Percentiles rank a stretch among this genome's conserved stretches.
Conservation (phyloP, 2,797 vertebrate species). For the Falco rusticolus region DNA sequence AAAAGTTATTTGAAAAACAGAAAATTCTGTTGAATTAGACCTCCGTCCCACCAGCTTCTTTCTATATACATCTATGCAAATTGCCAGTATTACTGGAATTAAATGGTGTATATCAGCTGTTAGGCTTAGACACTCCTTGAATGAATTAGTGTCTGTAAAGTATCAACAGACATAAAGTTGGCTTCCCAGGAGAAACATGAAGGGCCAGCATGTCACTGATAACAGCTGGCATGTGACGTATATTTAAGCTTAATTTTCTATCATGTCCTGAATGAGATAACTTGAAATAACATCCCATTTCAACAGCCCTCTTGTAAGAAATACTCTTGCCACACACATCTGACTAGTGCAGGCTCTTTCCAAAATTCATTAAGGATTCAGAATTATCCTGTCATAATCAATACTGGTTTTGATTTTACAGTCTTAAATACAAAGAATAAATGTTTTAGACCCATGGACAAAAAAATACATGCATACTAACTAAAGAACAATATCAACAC, state of each 20-base stretch:
- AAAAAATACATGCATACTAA: background rate
- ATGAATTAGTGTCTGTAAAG: background rate
- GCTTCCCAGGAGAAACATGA: background rate
- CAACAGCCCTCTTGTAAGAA: background rate
- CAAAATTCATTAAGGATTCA: background rate
- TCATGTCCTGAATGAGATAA: background rate
- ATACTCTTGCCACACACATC: background rate
- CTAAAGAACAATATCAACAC: background rate
- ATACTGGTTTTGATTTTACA: background rate
- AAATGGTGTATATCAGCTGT: background rate
- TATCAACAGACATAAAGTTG: background rate
- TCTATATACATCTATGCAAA: background rate
- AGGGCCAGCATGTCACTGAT: background rate
- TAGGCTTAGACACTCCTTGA: background rate
- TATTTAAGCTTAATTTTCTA: background rate
- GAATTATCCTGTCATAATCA: background rate
- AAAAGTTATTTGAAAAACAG: background rate
- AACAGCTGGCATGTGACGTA: background rate
- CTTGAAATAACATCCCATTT: background rate
- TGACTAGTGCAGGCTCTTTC: background rate
- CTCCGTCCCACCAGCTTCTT: background rate
- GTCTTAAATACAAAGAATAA: background rate
- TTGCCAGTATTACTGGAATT: background rate
- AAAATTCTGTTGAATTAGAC: background rate
- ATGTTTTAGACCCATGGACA: background rate